Conservation (phyloP, 2,888 invertebrate species). For the Punctoribates punctum region DNA sequence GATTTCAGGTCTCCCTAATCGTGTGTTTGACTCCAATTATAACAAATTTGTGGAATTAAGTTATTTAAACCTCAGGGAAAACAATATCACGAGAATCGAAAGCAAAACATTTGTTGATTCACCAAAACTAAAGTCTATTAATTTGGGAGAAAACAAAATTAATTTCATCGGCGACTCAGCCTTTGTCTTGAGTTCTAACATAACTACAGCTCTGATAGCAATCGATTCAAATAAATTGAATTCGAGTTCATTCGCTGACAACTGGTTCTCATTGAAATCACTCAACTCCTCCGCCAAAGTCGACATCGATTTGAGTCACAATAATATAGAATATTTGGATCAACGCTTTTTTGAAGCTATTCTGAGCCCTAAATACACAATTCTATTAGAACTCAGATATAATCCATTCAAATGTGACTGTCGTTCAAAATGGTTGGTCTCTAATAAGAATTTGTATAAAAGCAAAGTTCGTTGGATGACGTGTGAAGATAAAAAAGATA, state of each 20-base stretch:
- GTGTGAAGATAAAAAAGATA: not conserved
- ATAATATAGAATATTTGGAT: not conserved
- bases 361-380: not conserved
- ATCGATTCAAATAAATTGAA: not conserved
- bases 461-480: not conserved
- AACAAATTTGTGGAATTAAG: not conserved
- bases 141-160: slow-evolving; percentile 16
- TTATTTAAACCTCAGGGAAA: slow-evolving; percentile 6
- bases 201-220: not conserved
- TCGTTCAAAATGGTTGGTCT: not conserved
- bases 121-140: not conserved
- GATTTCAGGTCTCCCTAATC: not conserved
- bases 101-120: not conserved
- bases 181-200: not conserved
- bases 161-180: not conserved
- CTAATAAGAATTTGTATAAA: not conserved
- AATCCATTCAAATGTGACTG: slow-evolving; percentile 9
- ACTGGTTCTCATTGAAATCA: not conserved
- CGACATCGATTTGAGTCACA: slow-evolving; percentile 7
- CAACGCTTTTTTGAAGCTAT: not conserved
- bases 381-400: not conserved
- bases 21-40: not conserved
- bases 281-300: not conserved
- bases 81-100: not conserved
- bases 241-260: not conserved